A percentile compares a stretch with the other conserved stretches of the same genome.
Conservation (phyloP, 2,113 vertebrate species). For the Carassius auratus region DNA sequence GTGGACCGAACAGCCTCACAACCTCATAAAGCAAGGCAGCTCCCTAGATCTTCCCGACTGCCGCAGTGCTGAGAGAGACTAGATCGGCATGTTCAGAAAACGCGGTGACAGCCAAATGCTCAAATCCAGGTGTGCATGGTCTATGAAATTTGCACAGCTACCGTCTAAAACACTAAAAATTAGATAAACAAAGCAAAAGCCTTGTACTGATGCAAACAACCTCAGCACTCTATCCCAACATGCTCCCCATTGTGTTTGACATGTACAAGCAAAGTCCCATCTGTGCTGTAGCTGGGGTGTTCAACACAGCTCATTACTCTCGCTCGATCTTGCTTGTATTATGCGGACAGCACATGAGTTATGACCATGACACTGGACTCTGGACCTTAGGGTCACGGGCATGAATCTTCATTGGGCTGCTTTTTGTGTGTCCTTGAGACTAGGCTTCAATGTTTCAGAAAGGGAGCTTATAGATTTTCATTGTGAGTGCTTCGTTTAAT, state of each 20-base stretch:
- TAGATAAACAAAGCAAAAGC: slow-evolving; percentile 3
- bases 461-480: background rate
- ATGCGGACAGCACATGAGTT: slow-evolving; percentile 43
- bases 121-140: background rate
- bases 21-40: slow-evolving; percentile 35
- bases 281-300: slow-evolving; percentile 20
- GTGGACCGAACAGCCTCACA: background rate
- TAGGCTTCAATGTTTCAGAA: slow-evolving; percentile 1
- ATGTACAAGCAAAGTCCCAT: slow-evolving; percentile 38
- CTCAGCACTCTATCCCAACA: background rate
- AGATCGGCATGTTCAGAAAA: background rate
- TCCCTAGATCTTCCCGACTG: background rate
- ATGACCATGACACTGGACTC: slow-evolving; percentile 34
- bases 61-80: background rate
- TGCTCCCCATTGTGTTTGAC: slow-evolving; percentile 4
- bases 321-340: slow-evolving; percentile 41
- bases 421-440: slow-evolving; percentile 38
- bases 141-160: background rate
- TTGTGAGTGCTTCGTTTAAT: background rate
- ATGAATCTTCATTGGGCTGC: slow-evolving; percentile 49
- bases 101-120: background rate
- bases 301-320: slow-evolving; percentile 49
- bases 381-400: slow-evolving; percentile 31
- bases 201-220: slow-evolving; percentile 13
- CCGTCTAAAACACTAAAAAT: background rate